phyloP scores from a whole-genome alignment of 2,888 invertebrate genomes.

The Chymomyza procnemis region DNA sequence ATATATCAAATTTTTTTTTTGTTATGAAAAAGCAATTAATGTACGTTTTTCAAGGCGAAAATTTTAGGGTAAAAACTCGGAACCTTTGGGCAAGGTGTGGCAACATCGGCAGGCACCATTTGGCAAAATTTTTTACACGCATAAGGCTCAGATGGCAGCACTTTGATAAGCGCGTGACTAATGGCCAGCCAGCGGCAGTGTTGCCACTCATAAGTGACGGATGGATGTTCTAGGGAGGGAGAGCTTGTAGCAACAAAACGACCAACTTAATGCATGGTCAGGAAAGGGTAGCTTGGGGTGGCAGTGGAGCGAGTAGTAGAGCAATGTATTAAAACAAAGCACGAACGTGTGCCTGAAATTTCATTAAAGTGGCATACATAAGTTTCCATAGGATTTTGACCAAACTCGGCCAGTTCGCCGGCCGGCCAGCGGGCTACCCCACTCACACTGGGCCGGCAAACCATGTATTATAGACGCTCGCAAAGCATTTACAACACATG shows the following conservation, averaged over 20 bases:
- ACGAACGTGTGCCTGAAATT: conserved; percentile 43
- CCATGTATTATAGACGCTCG: conserved; percentile 31
- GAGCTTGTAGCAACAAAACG: conserved; percentile 51
- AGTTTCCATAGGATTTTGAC: background rate
- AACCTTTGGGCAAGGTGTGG: background rate
- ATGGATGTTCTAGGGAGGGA: background rate
- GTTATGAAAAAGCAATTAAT: conserved; percentile 53
- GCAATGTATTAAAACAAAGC: conserved; percentile 62
- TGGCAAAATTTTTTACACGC: conserved; percentile 39
- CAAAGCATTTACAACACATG: conserved; percentile 47
- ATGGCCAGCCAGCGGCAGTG: conserved; percentile 34
- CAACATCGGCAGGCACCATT: conserved; percentile 29
- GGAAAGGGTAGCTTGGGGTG: conserved; percentile 22
- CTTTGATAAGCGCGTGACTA: conserved; percentile 68
- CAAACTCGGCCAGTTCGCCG: conserved; percentile 39
- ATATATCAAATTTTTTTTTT: conserved; percentile 38
- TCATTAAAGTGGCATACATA: conserved; percentile 45
- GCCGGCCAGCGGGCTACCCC: background rate
- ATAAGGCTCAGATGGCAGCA: conserved; percentile 33
- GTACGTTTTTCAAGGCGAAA: background rate
- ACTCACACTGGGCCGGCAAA: background rate
- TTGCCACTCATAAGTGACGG: background rate
- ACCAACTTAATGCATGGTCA: conserved; percentile 38
- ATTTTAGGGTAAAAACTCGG: background rate
- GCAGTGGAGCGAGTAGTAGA: conserved; percentile 16